Percentiles rank a stretch among this genome's conserved stretches.
phyloP scores from a whole-genome alignment of 2,113 vertebrate species.

The Cyanoderma ruficeps region DNA sequence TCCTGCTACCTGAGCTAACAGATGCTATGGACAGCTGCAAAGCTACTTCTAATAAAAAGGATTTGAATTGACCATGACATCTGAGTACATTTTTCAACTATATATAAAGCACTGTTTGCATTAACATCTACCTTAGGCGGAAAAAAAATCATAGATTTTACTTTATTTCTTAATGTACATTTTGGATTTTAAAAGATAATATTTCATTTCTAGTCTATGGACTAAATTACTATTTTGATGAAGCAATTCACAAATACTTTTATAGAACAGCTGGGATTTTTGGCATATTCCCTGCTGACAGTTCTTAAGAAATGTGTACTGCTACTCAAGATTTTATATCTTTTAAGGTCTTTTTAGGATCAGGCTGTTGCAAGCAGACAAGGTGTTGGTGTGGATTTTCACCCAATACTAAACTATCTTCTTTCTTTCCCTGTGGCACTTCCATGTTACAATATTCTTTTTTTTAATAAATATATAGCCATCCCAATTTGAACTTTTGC shows the following conservation, averaged over 20 bases:
- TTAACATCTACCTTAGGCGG: background rate
- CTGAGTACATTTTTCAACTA: background rate
- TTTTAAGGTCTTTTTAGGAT: slow-evolving; percentile 5
- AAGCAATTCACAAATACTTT: slow-evolving; percentile 39
- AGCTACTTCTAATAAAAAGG: background rate
- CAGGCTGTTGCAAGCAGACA: background rate
- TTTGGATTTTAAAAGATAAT: background rate
- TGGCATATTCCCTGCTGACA: background rate
- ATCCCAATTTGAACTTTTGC: background rate
- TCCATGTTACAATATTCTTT: background rate
- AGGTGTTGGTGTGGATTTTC: background rate
- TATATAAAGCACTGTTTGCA: background rate
- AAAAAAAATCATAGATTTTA: background rate
- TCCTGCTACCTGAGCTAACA: background rate
- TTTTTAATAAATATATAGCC: background rate
- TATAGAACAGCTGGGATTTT: slow-evolving; percentile 28
- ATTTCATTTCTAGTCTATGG: background rate
- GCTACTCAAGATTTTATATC: background rate
- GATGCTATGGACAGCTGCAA: background rate
- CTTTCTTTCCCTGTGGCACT: background rate
- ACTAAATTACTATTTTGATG: slow-evolving; percentile 52
- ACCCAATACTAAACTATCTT: background rate
- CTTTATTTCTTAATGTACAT: background rate
- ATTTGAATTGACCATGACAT: background rate
- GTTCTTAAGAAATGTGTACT: background rate